phyloP scores from a whole-genome alignment of 2,888 invertebrate genomes.

The Drosophila villosipedis region DNA sequence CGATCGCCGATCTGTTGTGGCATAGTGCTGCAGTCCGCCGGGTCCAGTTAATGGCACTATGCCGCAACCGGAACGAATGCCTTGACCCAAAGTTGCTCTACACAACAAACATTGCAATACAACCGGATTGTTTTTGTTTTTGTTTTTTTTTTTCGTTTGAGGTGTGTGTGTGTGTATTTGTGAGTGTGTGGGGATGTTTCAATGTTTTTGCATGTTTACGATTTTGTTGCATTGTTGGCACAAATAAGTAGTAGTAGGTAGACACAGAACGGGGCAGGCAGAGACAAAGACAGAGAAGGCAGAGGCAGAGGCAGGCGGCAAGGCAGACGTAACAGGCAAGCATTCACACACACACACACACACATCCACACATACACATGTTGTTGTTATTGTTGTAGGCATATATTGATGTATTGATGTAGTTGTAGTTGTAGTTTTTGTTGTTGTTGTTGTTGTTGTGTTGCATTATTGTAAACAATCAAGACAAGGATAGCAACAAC shows the following conservation, averaged over 20 bases:
- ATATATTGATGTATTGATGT: conserved; percentile 32
- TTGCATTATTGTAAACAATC: conserved; percentile 65
- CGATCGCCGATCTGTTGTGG: conserved; percentile 85
- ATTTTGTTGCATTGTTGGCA: conserved; percentile 46
- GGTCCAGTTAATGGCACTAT: conserved; percentile 85
- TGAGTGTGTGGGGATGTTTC: conserved; percentile 11
- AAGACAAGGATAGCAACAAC: conserved; percentile 75
- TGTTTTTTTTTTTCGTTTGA: conserved; percentile 21
- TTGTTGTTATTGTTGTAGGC: conserved; percentile 40
- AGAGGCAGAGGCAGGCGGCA: conserved; percentile 38
- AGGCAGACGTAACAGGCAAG: conserved; percentile 57
- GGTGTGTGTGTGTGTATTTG: conserved; percentile 26
- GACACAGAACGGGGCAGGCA: conserved; percentile 64
- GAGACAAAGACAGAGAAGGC: conserved; percentile 45
- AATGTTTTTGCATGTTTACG: conserved; percentile 49
- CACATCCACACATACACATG: conserved; percentile 14
- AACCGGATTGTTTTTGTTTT: conserved; percentile 65
- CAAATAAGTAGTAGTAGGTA: conserved; percentile 29
- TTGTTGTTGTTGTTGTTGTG: conserved; percentile 48
- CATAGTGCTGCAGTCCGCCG: conserved; percentile 85
- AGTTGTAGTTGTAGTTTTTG: not conserved
- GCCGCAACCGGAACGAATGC: conserved; percentile 85
- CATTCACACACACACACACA: conserved; percentile 44
- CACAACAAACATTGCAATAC: conserved; percentile 81
- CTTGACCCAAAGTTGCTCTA: conserved; percentile 86